A percentile compares a stretch with the other conserved stretches of the same genome.
These are phyloP conservation scores for Tuberolachnus salignus DNA, from an alignment of 2,888 invertebrate genomes.

Conservation along the genomic window DNA sequence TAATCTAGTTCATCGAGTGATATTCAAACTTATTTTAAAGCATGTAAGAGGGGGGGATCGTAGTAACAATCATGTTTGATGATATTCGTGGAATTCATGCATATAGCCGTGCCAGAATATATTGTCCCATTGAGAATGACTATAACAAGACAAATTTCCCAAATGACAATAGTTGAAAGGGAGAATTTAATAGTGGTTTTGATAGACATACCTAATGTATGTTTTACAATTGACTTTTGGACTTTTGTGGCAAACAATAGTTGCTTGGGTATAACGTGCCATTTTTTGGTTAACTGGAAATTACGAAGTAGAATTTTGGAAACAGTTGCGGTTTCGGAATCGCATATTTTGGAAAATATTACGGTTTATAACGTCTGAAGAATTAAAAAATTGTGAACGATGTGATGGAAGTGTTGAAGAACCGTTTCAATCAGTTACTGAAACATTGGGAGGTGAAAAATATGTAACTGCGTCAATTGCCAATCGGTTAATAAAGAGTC, in stretches of 20 bases:
- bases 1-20: no score
- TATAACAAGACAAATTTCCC: conserved; percentile 45
- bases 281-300: conserved; percentile 34
- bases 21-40: no score
- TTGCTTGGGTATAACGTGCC: conserved; percentile 27
- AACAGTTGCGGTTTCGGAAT: conserved; percentile 9
- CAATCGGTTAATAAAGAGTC: not conserved
- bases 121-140: conserved; percentile 60
- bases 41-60: no score
- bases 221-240: conserved; percentile 29
- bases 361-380: not conserved
- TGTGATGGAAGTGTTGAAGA: not conserved
- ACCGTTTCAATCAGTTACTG: not conserved
- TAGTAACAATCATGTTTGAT: no score
- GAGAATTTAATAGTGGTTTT: conserved; percentile 10
- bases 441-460: not conserved
- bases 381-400: not conserved
- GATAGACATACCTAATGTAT: not conserved
- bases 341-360: conserved; percentile 14
- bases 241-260: conserved; percentile 8
- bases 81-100: no score
- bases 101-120: conserved; percentile 60
- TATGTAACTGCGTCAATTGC: not conserved
- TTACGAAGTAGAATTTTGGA: conserved; percentile 22
- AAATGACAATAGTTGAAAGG: conserved; percentile 19